Evolutionary conservation across 2,797 vertebrate species (phyloP).

Genomic region (Petrocephalus schoutedeni): DNA sequence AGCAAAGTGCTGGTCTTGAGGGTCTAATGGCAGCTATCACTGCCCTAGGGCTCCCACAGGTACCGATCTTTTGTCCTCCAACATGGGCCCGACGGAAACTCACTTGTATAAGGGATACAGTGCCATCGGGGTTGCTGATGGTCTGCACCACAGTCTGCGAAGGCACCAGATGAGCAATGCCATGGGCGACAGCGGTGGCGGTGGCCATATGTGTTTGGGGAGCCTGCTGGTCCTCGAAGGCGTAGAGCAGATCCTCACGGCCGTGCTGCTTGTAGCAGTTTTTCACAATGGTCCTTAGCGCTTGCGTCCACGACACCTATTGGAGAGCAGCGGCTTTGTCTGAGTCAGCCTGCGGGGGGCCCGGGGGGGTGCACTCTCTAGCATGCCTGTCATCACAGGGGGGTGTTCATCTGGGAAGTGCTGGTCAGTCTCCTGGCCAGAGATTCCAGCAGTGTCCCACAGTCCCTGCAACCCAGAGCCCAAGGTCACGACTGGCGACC

Average conservation of each 20-base stretch:
- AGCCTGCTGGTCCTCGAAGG: conserved; percentile 89
- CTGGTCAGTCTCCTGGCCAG: background rate
- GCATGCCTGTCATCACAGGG: background rate
- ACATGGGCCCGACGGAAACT: conserved; percentile 21
- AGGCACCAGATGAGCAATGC: conserved; percentile 90
- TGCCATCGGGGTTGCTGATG: conserved; percentile 95
- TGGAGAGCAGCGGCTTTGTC: background rate
- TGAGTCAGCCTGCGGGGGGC: background rate
- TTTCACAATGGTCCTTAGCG: conserved; percentile 90
- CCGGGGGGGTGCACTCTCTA: background rate
- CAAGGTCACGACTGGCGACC: conserved; percentile 22
- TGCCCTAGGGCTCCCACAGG: background rate
- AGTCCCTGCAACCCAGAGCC: background rate
- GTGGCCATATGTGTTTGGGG: conserved; percentile 71
- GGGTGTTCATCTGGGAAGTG: background rate
- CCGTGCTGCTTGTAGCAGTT: conserved; percentile 99
- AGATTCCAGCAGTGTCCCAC: background rate
- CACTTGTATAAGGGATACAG: conserved; percentile 96
- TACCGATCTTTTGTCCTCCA: background rate
- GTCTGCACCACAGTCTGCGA: conserved; percentile 98
- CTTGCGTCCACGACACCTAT: conserved; percentile 97
- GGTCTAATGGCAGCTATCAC: too few species aligned
- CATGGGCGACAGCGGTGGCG: conserved; percentile 72
- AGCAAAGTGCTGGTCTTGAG: background rate
- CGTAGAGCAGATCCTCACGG: conserved; percentile 89